Conservation (phyloP, 2,113 vertebrate species). For the Rhadina sibilatrix region DNA sequence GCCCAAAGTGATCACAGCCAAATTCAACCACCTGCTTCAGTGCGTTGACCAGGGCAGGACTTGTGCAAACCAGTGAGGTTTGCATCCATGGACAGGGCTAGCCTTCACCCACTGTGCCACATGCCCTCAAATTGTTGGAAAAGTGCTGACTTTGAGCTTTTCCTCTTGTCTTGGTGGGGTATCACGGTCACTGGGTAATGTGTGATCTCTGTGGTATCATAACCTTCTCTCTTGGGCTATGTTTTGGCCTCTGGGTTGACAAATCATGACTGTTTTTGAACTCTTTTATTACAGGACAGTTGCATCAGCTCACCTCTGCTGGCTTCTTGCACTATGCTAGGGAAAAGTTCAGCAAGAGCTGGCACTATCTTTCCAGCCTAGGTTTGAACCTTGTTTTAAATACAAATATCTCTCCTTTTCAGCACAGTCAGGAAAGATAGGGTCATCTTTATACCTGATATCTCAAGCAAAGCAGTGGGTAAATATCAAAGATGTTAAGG, state of each 20-base stretch:
- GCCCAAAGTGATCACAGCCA: neutral
- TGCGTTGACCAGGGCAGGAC: neutral
- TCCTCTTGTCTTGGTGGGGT: neutral
- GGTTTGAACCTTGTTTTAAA: constrained; percentile 43
- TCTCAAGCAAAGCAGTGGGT: constrained; percentile 39
- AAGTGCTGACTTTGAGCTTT: neutral
- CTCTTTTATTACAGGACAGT: constrained; percentile 17
- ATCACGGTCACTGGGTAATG: neutral
- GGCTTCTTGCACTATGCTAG: neutral
- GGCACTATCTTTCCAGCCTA: neutral
- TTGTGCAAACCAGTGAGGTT: neutral
- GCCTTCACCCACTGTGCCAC: fast-evolving
- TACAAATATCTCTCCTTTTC: constrained; percentile 33
- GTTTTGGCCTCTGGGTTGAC: neutral
- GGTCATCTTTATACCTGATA: constrained; percentile 57
- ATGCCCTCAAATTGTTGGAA: neutral
- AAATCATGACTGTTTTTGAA: neutral
- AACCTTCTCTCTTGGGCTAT: neutral
- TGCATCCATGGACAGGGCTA: neutral
- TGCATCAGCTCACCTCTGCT: constrained; percentile 15
- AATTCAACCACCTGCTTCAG: neutral
- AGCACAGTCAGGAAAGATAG: constrained; percentile 23
- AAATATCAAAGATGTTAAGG: constrained; percentile 59
- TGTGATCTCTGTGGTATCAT: neutral
- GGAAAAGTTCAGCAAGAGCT: constrained; percentile 2